These are phyloP conservation scores for Aphodius granarius DNA, from an alignment of 2,888 invertebrate genomes.

Conservation along the genomic window DNA sequence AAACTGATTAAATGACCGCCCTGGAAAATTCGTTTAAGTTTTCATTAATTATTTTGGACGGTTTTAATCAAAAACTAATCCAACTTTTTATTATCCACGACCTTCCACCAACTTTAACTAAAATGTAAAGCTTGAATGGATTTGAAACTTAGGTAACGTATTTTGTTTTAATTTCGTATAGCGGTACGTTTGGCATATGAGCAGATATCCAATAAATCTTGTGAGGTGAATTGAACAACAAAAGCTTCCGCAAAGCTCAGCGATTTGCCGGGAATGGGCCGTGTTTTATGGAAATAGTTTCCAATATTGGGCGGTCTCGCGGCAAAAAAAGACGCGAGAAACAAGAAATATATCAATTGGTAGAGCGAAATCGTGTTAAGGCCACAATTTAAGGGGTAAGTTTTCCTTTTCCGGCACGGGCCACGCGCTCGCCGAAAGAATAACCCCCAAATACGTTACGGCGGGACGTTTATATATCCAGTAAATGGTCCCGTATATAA, in stretches of 20 bases:
- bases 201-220: not conserved
- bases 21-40: not conserved
- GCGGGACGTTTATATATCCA: constrained; percentile 22
- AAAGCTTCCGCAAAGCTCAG: constrained; percentile 5
- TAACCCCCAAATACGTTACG: constrained; percentile 21
- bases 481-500: constrained; percentile 25
- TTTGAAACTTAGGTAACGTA: not conserved
- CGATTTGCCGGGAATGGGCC: not conserved
- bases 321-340: not conserved
- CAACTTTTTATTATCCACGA: not conserved
- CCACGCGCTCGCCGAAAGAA: constrained; percentile 11
- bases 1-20: not conserved
- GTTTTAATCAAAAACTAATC: not conserved
- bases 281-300: constrained; percentile 12
- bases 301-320: constrained; percentile 6
- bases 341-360: constrained; percentile 10
- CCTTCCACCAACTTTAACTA: not conserved
- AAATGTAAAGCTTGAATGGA: not conserved
- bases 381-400: constrained; percentile 6
- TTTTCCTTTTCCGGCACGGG: not conserved
- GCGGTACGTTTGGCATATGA: not conserved
- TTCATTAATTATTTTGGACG: not conserved
- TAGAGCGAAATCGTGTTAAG: not conserved
- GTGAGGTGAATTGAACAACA: not conserved
- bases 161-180: not conserved